Conservation (phyloP, 2,797 vertebrate species). For the Tenualosa ilisha region DNA sequence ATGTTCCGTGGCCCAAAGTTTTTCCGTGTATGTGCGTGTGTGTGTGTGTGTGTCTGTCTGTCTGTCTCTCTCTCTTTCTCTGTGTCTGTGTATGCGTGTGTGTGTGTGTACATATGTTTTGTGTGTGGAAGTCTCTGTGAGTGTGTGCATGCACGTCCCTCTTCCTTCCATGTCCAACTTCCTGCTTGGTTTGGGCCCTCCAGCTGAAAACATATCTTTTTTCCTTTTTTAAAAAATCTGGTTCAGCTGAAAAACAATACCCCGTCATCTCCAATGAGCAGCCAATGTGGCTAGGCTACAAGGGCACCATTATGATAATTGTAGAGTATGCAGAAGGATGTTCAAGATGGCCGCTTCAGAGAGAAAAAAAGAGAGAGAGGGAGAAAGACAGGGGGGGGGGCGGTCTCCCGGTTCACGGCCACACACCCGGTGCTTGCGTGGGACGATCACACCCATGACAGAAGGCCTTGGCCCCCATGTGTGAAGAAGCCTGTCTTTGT, state of each 20-base stretch:
- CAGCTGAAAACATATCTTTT: constrained; percentile 24
- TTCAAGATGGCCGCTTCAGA: background rate
- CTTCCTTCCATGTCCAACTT: constrained; percentile 24
- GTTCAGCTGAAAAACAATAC: constrained; percentile 21
- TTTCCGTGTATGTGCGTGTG: constrained; percentile 15
- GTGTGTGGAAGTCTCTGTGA: background rate
- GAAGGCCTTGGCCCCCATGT: constrained; percentile 46
- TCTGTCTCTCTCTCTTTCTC: background rate
- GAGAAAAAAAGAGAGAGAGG: background rate
- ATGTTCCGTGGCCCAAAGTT: constrained; percentile 53
- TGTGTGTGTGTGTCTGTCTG: background rate
- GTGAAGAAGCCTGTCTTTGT: constrained; percentile 58
- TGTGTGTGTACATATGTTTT: background rate
- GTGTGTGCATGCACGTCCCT: background rate
- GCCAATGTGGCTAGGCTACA: constrained; percentile 5
- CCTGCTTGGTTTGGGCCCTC: constrained; percentile 19
- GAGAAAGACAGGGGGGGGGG: background rate
- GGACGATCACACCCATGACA: constrained; percentile 61
- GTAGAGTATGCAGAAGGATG: background rate
- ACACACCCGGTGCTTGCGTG: constrained; percentile 34
- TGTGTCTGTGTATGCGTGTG: background rate
- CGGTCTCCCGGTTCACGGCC: background rate
- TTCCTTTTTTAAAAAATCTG: background rate
- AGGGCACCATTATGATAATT: constrained; percentile 25
- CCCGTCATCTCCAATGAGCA: background rate